Evolutionary conservation across 1,140 invertebrate genomes (phyloP).

Genomic region (Agrilus planipennis): DNA sequence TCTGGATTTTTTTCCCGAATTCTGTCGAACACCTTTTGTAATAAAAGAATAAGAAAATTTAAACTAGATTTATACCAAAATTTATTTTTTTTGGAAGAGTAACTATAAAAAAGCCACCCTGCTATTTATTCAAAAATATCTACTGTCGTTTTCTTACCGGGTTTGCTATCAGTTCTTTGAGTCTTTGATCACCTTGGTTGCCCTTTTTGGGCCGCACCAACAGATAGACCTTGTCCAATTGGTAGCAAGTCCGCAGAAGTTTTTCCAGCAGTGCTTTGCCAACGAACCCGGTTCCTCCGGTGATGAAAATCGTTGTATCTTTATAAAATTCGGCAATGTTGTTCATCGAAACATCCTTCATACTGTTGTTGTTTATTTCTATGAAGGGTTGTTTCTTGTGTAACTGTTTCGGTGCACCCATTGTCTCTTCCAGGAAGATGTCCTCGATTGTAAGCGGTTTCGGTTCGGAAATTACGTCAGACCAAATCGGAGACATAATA

Average conservation of each 20-base stretch:
- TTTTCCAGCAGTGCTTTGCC: slow-evolving; percentile 87
- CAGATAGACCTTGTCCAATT: slow-evolving; percentile 65
- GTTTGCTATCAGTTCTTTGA: slow-evolving; percentile 53
- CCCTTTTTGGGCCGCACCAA: slow-evolving; percentile 66
- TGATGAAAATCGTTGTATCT: slow-evolving; percentile 42
- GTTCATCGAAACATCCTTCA: slow-evolving; percentile 12
- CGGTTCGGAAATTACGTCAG: neutral
- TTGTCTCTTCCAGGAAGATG: neutral
- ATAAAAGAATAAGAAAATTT: slow-evolving; percentile 4
- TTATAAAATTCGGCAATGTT: slow-evolving; percentile 35
- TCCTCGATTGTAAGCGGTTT: neutral
- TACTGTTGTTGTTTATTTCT: slow-evolving; percentile 12
- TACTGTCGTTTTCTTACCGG: slow-evolving; percentile 42
- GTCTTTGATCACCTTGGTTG: slow-evolving; percentile 45
- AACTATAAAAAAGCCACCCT: too few species aligned
- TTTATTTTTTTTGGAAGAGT: neutral
- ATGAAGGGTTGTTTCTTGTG: slow-evolving; percentile 11
- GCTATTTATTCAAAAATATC: too few species aligned
- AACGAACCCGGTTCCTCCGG: slow-evolving; percentile 70
- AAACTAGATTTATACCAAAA: neutral
- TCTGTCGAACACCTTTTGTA: slow-evolving; percentile 51
- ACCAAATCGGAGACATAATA: too few species aligned
- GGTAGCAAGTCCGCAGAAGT: slow-evolving; percentile 66
- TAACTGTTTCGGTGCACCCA: too few species aligned
- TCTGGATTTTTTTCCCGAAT: slow-evolving; percentile 41